A percentile compares a stretch with the other conserved stretches of the same genome.
These are phyloP conservation scores for Boloria euphrosyne DNA, from an alignment of 2,888 invertebrate species.

Conservation along the genomic window DNA sequence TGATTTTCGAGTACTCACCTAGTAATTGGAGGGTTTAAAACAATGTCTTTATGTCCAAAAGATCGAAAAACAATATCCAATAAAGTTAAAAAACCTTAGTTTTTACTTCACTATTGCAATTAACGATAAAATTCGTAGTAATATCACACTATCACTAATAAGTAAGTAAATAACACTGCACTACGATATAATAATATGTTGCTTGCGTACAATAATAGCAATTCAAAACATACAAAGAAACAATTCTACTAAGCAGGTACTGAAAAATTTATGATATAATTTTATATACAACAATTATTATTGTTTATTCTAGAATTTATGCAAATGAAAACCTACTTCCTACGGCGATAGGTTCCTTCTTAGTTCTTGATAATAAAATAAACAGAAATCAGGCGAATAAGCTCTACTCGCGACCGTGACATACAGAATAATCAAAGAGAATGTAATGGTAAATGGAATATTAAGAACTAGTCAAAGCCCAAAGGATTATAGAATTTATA, in stretches of 20 bases:
- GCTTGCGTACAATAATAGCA: slow-evolving; percentile 4
- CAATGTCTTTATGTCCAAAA: slow-evolving; percentile 13
- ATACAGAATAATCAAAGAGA: no score
- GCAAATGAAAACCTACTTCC: slow-evolving; percentile 29
- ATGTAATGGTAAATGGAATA: no score
- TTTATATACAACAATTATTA: neutral
- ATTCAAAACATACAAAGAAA: neutral
- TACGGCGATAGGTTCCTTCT: no score
- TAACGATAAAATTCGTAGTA: slow-evolving; percentile 1
- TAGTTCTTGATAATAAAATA: slow-evolving; percentile 24
- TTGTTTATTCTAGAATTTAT: slow-evolving; percentile 38
- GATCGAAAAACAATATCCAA: neutral
- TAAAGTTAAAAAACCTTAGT: neutral
- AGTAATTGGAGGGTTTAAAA: slow-evolving; percentile 13
- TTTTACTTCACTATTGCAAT: neutral
- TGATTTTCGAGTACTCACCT: slow-evolving; percentile 15
- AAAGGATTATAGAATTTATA: no score
- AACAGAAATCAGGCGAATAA: slow-evolving; percentile 26
- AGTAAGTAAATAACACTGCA: neutral
- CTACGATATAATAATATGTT: neutral
- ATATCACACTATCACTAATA: neutral
- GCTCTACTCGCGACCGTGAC: slow-evolving; percentile 20
- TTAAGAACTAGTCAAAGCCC: no score
- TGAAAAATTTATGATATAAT: no score
- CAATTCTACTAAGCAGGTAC: no score